Conservation (phyloP, 2,888 invertebrate genomes). For the Leuctra nigra region DNA sequence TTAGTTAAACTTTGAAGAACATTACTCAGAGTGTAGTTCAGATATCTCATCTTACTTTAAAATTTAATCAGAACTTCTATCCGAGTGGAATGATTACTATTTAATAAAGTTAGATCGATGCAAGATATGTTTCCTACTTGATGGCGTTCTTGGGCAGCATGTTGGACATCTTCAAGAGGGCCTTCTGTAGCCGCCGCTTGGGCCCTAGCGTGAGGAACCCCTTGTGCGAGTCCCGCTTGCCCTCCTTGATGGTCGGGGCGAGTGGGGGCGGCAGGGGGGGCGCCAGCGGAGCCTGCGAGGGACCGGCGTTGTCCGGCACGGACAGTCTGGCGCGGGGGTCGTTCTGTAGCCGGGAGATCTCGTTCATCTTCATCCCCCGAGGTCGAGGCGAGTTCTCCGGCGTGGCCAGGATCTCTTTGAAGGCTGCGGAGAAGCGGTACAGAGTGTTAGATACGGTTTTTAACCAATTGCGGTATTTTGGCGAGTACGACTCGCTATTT, state of each 20-base stretch:
- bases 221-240: constrained; percentile 36
- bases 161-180: constrained; percentile 76
- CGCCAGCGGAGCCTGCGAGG: constrained; percentile 18
- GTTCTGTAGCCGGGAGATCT: constrained; percentile 44
- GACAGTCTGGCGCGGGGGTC: constrained; percentile 71
- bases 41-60: too few species aligned
- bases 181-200: constrained; percentile 75
- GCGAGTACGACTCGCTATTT: too few species aligned
- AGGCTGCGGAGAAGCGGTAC: constrained; percentile 43
- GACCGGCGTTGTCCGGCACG: constrained; percentile 57
- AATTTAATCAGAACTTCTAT: too few species aligned
- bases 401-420: constrained; percentile 63
- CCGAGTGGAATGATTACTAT: too few species aligned
- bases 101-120: too few species aligned
- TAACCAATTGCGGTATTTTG: too few species aligned
- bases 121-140: constrained; percentile 40
- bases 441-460: too few species aligned
- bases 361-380: constrained; percentile 50
- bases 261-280: constrained; percentile 37
- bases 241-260: constrained; percentile 59
- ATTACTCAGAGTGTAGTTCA: too few species aligned
- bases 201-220: constrained; percentile 87
- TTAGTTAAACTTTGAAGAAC: too few species aligned
- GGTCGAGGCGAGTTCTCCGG: constrained; percentile 78
- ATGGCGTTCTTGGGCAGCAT: constrained; percentile 79